phyloP scores from a whole-genome alignment of 92 coral and sea anemone species.

The Epizoanthus illoricatus region DNA sequence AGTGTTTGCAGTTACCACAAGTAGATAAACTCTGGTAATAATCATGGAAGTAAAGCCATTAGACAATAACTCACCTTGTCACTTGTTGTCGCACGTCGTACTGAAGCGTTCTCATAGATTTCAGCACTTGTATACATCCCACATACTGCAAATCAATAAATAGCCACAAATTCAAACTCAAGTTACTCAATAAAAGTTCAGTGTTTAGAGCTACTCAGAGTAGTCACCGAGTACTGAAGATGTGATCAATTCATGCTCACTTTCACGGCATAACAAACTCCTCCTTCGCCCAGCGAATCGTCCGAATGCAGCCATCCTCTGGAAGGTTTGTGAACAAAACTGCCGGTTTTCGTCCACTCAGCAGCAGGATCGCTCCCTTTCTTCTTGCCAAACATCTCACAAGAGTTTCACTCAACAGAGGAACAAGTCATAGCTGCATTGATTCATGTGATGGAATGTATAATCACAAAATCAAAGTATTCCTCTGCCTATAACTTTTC shows the following conservation, averaged over 20 bases:
- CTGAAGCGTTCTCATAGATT: constrained; percentile 96
- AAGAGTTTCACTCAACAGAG: constrained; percentile 6
- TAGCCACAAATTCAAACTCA: background rate
- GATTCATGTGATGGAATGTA: background rate
- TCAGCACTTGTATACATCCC: constrained; percentile 89
- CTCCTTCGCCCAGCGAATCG: constrained; percentile 87
- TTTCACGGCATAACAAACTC: constrained; percentile 95
- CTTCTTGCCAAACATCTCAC: constrained; percentile 83
- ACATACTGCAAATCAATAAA: constrained; percentile 67
- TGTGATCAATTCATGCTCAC: constrained; percentile 42
- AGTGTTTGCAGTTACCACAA: background rate
- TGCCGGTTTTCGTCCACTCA: constrained; percentile 97
- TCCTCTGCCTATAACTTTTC: too few species aligned
- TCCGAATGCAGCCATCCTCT: constrained; percentile 97
- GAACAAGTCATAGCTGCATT: background rate
- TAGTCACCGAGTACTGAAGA: constrained; percentile 1
- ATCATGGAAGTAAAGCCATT: background rate
- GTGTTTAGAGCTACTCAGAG: background rate
- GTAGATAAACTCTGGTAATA: background rate
- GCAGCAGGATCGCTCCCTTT: constrained; percentile 65
- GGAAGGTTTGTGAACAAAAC: constrained; percentile 88
- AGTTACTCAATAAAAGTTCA: background rate
- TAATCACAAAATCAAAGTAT: too few species aligned
- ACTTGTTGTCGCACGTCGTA: constrained; percentile 96
- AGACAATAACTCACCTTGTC: constrained; percentile 66